phyloP scores from a whole-genome alignment of 2,113 vertebrate species.

The Rhagologus leucostigma region DNA sequence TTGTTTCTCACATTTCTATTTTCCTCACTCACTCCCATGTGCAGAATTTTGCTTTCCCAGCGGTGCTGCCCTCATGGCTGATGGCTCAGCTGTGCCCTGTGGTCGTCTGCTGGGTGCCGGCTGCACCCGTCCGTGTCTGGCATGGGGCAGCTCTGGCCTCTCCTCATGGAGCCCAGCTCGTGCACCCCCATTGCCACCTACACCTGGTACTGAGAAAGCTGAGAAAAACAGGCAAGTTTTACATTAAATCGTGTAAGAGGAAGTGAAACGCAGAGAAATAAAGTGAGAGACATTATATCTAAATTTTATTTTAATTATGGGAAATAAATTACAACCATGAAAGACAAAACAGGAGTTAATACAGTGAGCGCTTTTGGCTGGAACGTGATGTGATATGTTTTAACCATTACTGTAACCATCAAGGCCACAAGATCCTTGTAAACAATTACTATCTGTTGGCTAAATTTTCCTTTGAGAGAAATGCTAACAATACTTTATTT shows the following conservation, averaged over 20 bases:
- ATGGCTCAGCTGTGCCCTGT: not conserved
- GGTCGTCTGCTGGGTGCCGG: not conserved
- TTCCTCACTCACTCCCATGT: not conserved
- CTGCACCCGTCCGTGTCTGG: rapidly evolving
- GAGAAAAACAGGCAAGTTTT: not conserved
- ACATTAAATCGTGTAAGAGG: not conserved
- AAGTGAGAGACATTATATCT: not conserved
- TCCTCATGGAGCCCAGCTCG: no score
- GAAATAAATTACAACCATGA: not conserved
- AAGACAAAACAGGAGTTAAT: not conserved
- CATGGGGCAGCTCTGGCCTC: not conserved
- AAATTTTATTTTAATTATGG: not conserved
- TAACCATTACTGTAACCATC: not conserved
- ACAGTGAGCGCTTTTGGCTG: not conserved
- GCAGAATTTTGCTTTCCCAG: not conserved
- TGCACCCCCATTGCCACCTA: not conserved
- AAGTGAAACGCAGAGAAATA: not conserved
- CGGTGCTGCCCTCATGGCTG: not conserved
- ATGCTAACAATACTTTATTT: not conserved
- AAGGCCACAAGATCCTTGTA: not conserved
- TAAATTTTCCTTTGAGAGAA: not conserved
- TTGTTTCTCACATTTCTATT: not conserved
- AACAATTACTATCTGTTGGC: not conserved
- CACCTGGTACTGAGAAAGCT: not conserved
- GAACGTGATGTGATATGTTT: not conserved